phyloP scores from a whole-genome alignment of 2,888 invertebrate genomes.

The Eledona agricola region DNA sequence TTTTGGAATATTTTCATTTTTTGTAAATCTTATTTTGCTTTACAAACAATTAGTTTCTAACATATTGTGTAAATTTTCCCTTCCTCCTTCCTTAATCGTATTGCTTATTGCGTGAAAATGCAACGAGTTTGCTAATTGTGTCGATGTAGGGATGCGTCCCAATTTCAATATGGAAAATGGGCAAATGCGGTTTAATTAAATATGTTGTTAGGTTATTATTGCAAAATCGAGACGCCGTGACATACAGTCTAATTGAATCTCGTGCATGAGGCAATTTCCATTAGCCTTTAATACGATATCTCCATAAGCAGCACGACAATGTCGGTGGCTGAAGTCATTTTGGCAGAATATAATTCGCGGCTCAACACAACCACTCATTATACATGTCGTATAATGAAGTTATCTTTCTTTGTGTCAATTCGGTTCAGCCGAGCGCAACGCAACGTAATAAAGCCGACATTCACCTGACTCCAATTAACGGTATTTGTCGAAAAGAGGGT shows the following conservation, averaged over 20 bases:
- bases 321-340: constrained; percentile 14
- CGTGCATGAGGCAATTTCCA: constrained; percentile 38
- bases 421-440: neutral
- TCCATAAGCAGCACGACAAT: constrained; percentile 25
- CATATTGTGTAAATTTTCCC: too few species aligned
- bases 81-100: too few species aligned
- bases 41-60: too few species aligned
- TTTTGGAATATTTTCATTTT: too few species aligned
- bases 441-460: too few species aligned
- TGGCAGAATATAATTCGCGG: constrained; percentile 11
- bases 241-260: constrained; percentile 33
- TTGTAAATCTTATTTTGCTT: too few species aligned
- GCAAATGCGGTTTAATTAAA: constrained; percentile 26
- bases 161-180: too few species aligned
- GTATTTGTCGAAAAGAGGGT: neutral
- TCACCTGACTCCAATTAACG: constrained; percentile 12
- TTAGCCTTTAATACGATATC: constrained; percentile 38
- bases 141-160: too few species aligned
- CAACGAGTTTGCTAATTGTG: too few species aligned
- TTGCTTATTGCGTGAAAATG: too few species aligned
- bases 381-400: constrained; percentile 16
- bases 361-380: constrained; percentile 24
- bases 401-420: constrained; percentile 25
- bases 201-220: constrained; percentile 25
- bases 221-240: constrained; percentile 30